Evolutionary conservation across 1,140 invertebrate species (phyloP).

Genomic region (Hermetia illucens): DNA sequence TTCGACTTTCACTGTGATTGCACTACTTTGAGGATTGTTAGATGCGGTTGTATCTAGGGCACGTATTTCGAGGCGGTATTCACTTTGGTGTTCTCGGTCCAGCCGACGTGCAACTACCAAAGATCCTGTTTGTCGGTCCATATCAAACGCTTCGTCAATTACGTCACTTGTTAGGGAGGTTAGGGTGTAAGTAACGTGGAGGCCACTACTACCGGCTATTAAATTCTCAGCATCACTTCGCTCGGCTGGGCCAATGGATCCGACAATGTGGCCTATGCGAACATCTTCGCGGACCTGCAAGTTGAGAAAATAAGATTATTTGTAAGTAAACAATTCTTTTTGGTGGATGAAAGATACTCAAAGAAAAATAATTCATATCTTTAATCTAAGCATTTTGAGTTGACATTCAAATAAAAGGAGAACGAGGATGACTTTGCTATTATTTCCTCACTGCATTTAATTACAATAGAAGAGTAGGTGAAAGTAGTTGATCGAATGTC

Average conservation of each 20-base stretch:
- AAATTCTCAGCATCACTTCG: conserved; percentile 38
- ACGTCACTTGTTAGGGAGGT: conserved; percentile 50
- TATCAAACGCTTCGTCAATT: conserved; percentile 67
- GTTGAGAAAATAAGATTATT: conserved; percentile 11
- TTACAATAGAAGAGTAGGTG: too few relatives aligned
- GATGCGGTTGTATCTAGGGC: conserved; percentile 77
- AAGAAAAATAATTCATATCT: too few relatives aligned
- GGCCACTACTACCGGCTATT: conserved; percentile 39
- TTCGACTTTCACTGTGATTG: conserved; percentile 74
- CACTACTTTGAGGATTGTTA: conserved; percentile 77
- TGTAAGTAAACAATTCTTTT: too few relatives aligned
- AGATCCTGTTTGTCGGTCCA: conserved; percentile 69
- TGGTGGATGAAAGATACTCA: too few relatives aligned
- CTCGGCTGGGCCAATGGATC: conserved; percentile 62
- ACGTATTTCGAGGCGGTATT: conserved; percentile 75
- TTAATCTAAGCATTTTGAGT: too few relatives aligned
- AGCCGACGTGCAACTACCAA: conserved; percentile 70
- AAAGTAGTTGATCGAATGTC: too few relatives aligned
- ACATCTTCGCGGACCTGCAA: conserved; percentile 64
- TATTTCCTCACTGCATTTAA: too few relatives aligned
- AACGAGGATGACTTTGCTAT: too few relatives aligned
- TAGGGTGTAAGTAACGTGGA: conserved; percentile 68
- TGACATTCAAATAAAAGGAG: too few relatives aligned
- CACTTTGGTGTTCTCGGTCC: conserved; percentile 69
- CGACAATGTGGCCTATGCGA: conserved; percentile 58